phyloP scores from a whole-genome alignment of 2,888 invertebrate genomes.

The Macaria liturata region DNA sequence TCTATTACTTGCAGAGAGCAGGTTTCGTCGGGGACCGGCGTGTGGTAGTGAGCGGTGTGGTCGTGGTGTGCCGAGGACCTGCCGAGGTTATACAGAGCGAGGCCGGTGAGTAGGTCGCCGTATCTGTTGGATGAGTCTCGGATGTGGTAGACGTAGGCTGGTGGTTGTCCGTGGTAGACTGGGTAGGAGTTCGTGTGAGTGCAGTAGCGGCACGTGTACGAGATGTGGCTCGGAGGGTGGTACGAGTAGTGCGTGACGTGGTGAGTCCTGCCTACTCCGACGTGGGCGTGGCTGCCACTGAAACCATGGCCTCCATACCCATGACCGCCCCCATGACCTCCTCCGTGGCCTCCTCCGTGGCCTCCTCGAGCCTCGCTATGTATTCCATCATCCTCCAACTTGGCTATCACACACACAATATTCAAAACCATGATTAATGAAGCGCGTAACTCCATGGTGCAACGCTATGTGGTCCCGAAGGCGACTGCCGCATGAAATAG shows the following conservation, averaged over 20 bases:
- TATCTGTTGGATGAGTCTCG: slow-evolving; percentile 63
- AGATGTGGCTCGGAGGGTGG: slow-evolving; percentile 65
- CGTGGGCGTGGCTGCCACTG: slow-evolving; percentile 20
- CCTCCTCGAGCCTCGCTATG: slow-evolving; percentile 26
- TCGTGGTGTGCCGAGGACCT: slow-evolving; percentile 53
- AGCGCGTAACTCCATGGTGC: slow-evolving; percentile 58
- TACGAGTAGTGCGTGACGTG: slow-evolving; percentile 66
- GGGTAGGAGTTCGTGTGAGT: slow-evolving; percentile 58
- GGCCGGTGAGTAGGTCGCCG: slow-evolving; percentile 63
- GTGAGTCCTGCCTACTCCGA: slow-evolving; percentile 33
- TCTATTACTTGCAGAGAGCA: slow-evolving; percentile 70
- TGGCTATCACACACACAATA: slow-evolving; percentile 46
- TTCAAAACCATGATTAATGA: slow-evolving; percentile 43
- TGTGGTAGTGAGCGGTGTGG: slow-evolving; percentile 49
- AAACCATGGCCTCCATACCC: slow-evolving; percentile 22
- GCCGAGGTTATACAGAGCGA: slow-evolving; percentile 73
- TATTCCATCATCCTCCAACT: slow-evolving; percentile 28
- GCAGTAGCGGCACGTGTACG: slow-evolving; percentile 64
- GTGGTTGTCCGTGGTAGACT: slow-evolving; percentile 66
- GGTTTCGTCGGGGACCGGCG: slow-evolving; percentile 52
- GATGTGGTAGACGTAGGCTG: slow-evolving; percentile 69
- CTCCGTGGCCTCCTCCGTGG: slow-evolving; percentile 41
- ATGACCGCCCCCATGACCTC: slow-evolving; percentile 47
- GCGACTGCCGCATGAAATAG: slow-evolving; percentile 51
- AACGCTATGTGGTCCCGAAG: slow-evolving; percentile 58